These are phyloP conservation scores for Drosophila tsacasi DNA, from an alignment of 1,140 invertebrate species.

Conservation along the genomic window DNA sequence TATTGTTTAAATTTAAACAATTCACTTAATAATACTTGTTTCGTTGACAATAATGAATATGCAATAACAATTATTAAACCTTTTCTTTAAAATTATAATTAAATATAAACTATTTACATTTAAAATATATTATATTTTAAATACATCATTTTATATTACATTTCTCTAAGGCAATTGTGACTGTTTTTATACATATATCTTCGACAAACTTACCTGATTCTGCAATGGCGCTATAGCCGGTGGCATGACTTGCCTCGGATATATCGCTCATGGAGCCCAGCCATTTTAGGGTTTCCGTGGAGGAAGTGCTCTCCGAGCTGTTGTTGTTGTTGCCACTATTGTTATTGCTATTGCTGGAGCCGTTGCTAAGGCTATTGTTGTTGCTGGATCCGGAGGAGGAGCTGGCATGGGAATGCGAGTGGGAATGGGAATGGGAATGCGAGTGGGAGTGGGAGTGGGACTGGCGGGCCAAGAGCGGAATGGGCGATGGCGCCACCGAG, in stretches of 20 bases:
- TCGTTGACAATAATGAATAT: too few species aligned
- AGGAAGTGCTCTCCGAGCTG: slow-evolving; percentile 90
- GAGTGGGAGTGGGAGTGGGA: slow-evolving; percentile 50
- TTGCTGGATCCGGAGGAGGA: slow-evolving; percentile 39
- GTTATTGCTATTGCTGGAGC: slow-evolving; percentile 33
- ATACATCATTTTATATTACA: too few species aligned
- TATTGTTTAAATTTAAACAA: too few species aligned
- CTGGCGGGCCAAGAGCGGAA: slow-evolving; percentile 64
- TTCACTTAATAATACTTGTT: too few species aligned
- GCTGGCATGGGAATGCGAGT: slow-evolving; percentile 34
- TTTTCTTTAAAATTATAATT: too few species aligned
- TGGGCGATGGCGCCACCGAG: slow-evolving; percentile 78
- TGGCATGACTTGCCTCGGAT: slow-evolving; percentile 88
- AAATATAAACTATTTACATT: too few species aligned
- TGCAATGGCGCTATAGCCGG: slow-evolving; percentile 81
- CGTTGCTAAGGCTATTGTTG: slow-evolving; percentile 43
- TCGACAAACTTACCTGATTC: slow-evolving; percentile 74
- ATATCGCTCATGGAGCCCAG: slow-evolving; percentile 92
- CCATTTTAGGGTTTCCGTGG: slow-evolving; percentile 93
- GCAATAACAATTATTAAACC: too few species aligned
- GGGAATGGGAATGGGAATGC: slow-evolving; percentile 32
- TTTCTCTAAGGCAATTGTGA: not conserved
- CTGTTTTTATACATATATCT: not conserved
- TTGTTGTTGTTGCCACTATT: slow-evolving; percentile 67
- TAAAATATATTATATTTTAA: too few species aligned